These are phyloP conservation scores for Rutpela maculata DNA, from an alignment of 2,888 invertebrate genomes.

Conservation along the genomic window DNA sequence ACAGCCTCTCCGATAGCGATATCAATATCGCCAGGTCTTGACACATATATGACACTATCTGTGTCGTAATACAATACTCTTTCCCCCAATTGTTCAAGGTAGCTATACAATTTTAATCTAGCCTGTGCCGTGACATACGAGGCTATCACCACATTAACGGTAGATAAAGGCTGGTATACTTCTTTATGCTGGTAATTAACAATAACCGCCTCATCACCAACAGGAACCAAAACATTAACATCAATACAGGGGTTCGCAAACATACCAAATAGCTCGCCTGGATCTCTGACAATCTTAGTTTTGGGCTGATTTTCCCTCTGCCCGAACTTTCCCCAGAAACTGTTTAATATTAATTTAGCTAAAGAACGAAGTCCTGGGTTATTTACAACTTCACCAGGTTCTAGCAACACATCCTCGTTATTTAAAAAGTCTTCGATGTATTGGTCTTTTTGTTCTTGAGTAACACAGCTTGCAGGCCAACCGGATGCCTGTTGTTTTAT, in stretches of 20 bases:
- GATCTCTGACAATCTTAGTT: constrained; percentile 26
- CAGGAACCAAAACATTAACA: constrained; percentile 2
- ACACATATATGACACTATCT: constrained; percentile 65
- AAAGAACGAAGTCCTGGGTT: constrained; percentile 22
- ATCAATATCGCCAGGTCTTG: constrained; percentile 53
- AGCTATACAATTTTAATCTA: constrained; percentile 14
- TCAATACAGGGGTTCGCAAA: neutral
- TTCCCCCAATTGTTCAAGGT: neutral
- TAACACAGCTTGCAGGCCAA: constrained; percentile 56
- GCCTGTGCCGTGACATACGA: constrained; percentile 22
- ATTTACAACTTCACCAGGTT: neutral
- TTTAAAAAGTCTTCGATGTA: constrained; percentile 26
- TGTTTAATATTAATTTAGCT: constrained; percentile 18
- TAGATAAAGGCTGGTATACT: neutral
- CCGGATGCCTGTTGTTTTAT: constrained; percentile 62
- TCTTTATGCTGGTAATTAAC: constrained; percentile 29
- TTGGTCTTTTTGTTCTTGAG: constrained; percentile 46
- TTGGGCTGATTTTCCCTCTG: constrained; percentile 37
- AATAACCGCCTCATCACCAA: neutral
- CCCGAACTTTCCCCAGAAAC: constrained; percentile 22
- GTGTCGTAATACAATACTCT: constrained; percentile 67
- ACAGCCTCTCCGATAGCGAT: constrained; percentile 64
- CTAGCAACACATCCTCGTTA: constrained; percentile 15
- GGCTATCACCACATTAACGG: constrained; percentile 23
- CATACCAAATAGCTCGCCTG: constrained; percentile 21